A percentile compares a stretch with the other conserved stretches of the same genome.
Evolutionary conservation across 1,140 invertebrate species (phyloP).

Genomic region (Drosophila sucinea): DNA sequence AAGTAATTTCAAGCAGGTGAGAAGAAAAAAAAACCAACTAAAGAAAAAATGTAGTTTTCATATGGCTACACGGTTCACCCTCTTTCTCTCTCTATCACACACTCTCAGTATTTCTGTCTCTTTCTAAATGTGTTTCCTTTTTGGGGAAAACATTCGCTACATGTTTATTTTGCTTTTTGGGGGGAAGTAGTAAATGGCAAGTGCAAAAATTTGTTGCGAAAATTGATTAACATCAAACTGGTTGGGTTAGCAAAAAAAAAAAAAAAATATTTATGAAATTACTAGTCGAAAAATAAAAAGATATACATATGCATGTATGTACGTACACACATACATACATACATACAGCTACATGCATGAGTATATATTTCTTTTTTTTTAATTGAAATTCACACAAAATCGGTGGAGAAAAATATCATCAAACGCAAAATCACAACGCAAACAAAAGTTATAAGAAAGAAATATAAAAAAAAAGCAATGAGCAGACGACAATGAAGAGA

Average conservation of each 20-base stretch:
- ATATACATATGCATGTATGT: background rate
- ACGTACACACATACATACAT: background rate
- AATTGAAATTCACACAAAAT: conserved; percentile 25
- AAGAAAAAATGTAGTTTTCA: conserved; percentile 36
- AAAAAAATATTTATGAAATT: conserved; percentile 53
- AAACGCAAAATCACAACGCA: conserved; percentile 42
- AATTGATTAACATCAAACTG: conserved; percentile 80
- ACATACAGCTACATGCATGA: conserved; percentile 12
- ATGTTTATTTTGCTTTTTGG: conserved; percentile 18
- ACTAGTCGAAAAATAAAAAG: conserved; percentile 53
- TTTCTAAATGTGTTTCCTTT: conserved; percentile 31
- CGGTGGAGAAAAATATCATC: conserved; percentile 21
- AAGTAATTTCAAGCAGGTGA: conserved; percentile 62
- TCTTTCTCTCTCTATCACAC: background rate
- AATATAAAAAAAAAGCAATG: conserved; percentile 24
- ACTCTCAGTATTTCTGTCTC: background rate
- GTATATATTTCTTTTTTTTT: background rate
- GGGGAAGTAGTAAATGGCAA: conserved; percentile 60
- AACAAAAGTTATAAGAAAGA: conserved; percentile 51
- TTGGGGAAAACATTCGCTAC: conserved; percentile 43
- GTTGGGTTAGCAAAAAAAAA: conserved; percentile 33
- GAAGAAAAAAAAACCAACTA: conserved; percentile 30
- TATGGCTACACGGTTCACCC: conserved; percentile 26
- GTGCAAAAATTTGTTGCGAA: conserved; percentile 80
- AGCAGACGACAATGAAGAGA: conserved; percentile 33